A percentile compares a stretch with the other conserved stretches of the same genome.
Conservation (phyloP, 2,797 vertebrate species). For the Phalanger gymnotis region DNA sequence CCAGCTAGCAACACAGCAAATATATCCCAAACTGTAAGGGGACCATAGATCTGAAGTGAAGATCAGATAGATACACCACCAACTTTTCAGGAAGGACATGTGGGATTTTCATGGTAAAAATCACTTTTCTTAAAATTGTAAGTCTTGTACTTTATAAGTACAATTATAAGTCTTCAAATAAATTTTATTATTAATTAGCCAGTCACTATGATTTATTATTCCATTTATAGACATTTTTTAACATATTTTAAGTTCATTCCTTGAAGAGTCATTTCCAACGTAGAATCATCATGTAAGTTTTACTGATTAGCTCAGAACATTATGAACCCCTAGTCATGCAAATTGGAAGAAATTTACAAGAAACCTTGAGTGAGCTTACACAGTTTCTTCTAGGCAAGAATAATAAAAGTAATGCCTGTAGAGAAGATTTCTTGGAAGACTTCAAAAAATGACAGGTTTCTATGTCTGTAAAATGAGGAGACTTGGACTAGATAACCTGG, state of each 20-base stretch:
- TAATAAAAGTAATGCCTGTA: not conserved
- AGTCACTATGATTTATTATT: not conserved
- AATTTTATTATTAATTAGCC: not conserved
- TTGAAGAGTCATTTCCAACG: not conserved
- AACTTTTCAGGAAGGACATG: not conserved
- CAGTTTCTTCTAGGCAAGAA: not conserved
- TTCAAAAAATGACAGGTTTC: not conserved
- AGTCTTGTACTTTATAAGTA: no score
- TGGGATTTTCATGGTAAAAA: not conserved
- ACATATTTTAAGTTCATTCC: not conserved
- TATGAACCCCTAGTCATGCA: not conserved
- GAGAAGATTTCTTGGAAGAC: not conserved
- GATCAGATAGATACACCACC: not conserved
- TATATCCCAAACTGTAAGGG: not conserved
- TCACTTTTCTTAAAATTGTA: not conserved
- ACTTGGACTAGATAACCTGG: not conserved
- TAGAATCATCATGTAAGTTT: not conserved
- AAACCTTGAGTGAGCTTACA: not conserved
- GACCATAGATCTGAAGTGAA: not conserved
- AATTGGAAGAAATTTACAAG: not conserved
- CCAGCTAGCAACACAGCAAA: constrained; percentile 27
- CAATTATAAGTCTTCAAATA: not conserved
- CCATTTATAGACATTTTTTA: not conserved
- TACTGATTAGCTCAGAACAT: not conserved
- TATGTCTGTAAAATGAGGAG: not conserved